These are phyloP conservation scores for Panzeria rudis DNA, from an alignment of 2,888 invertebrate genomes.

Conservation along the genomic window DNA sequence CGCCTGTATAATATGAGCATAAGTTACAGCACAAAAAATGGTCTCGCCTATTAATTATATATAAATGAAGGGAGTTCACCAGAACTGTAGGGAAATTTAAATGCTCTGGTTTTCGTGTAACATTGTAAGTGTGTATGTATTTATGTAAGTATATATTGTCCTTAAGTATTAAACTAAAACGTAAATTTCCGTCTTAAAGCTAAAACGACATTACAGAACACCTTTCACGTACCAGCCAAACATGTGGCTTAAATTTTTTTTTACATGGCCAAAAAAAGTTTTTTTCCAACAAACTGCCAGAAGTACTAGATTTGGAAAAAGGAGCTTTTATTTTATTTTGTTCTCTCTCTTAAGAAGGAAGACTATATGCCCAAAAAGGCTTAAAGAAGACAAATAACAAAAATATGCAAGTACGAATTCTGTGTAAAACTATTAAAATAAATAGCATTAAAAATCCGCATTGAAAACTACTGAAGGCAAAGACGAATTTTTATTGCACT, in stretches of 20 bases:
- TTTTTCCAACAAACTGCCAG: conserved; percentile 8
- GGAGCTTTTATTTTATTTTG: not conserved
- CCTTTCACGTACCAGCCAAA: conserved; percentile 26
- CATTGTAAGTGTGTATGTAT: not conserved
- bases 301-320: not conserved
- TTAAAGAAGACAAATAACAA: conserved; percentile 22
- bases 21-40: too few relatives aligned
- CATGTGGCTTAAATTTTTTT: conserved; percentile 26
- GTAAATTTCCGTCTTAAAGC: conserved; percentile 33
- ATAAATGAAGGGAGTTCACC: too few relatives aligned
- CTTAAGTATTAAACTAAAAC: not conserved
- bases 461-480: not conserved
- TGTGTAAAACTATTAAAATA: conserved; percentile 55
- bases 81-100: not conserved
- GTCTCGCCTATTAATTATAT: too few relatives aligned
- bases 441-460: not conserved
- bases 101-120: conserved; percentile 12
- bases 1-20: too few relatives aligned
- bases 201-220: not conserved
- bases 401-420: conserved; percentile 28
- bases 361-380: conserved; percentile 4
- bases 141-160: not conserved
- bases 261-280: conserved; percentile 27
- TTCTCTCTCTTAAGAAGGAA: not conserved
- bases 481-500: not conserved